Evolutionary conservation across 2,888 invertebrate species (phyloP), one percentile per base, ranked within the genome.

Genomic region (Ametastegia equiseti): DNA sequence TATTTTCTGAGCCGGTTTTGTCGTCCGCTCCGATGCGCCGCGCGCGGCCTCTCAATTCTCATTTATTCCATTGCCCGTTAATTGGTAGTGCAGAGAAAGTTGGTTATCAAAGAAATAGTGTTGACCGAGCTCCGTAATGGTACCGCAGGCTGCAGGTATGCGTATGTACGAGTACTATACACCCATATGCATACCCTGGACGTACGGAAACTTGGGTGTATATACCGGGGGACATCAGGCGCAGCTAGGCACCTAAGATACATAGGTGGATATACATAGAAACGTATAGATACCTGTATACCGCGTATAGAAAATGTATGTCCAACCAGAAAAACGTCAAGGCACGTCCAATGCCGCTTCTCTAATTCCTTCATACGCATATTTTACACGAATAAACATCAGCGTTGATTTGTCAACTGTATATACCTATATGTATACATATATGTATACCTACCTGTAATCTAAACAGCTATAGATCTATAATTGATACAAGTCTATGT

Each of bases 71-170:
- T 75, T 75, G 73, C 73, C 50, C 73, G 73, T 75, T 75, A 75
- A 75, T 75, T 75, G 75, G 75, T 75, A 75, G 75, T 75, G 75
- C 75, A 75, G 75, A 75, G 75, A 75, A 75, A 75, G 75, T 75
- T 75, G 75, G 75, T 75, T 75, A 75, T 75, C 75, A 75, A 75
- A 75, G 75, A 75, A 75, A 75, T 75, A 75, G 75, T 75, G 75
- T 75, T 75, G 75, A 75, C 75, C 75, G 23, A 54, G 75, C 75
- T 45, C 50, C 54, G 75, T 75, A 75, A 75, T 75, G 75, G 75
- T 75, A 75, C 75, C 54, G 71, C 65, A 27, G 45, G 47, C 71
- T 71, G 71, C 54, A 36, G 50, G 75, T 75, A 54, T 42, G n/a
- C n/a, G 30, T 69, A 71, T 71, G 15, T 71, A 47, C 30, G 47